phyloP scores from a whole-genome alignment of 2,888 invertebrate genomes.

The Agrochola litura region DNA sequence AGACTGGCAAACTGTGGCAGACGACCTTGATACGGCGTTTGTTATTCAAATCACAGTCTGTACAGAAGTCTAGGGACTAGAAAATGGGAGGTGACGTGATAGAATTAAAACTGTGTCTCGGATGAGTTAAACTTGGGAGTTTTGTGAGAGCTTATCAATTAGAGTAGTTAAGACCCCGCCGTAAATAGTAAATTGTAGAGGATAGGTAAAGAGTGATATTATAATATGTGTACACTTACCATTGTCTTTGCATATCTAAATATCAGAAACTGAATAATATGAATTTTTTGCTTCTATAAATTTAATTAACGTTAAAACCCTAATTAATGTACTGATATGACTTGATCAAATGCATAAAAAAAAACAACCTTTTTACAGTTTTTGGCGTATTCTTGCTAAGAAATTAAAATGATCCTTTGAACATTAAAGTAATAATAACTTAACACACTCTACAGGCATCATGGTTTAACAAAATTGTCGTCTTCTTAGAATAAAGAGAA shows the following conservation, averaged over 20 bases:
- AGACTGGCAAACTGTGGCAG: conserved; percentile 43
- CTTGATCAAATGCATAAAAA: neutral
- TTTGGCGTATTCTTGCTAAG: too few relatives aligned
- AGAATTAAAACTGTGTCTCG: conserved; percentile 56
- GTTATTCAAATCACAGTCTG: conserved; percentile 68
- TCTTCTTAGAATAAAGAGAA: neutral
- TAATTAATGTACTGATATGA: neutral
- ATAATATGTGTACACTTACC: conserved; percentile 53
- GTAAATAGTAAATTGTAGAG: conserved; percentile 21
- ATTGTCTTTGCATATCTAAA: neutral
- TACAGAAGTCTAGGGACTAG: conserved; percentile 47
- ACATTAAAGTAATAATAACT: neutral
- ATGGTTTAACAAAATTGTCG: neutral
- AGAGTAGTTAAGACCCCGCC: conserved; percentile 51
- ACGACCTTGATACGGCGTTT: conserved; percentile 57
- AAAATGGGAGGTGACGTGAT: conserved; percentile 59
- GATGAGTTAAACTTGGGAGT: conserved; percentile 47
- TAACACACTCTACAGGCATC: neutral
- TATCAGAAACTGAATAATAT: neutral
- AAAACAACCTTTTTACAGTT: neutral
- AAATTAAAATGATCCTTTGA: neutral
- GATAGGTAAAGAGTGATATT: conserved; percentile 14
- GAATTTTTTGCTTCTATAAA: neutral
- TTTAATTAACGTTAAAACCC: neutral
- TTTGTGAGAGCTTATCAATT: conserved; percentile 51